Evolutionary conservation across 2,113 vertebrate genomes (phyloP), one percentile per base, ranked within the genome.

Genomic region (Neolamprologus modestus): DNA sequence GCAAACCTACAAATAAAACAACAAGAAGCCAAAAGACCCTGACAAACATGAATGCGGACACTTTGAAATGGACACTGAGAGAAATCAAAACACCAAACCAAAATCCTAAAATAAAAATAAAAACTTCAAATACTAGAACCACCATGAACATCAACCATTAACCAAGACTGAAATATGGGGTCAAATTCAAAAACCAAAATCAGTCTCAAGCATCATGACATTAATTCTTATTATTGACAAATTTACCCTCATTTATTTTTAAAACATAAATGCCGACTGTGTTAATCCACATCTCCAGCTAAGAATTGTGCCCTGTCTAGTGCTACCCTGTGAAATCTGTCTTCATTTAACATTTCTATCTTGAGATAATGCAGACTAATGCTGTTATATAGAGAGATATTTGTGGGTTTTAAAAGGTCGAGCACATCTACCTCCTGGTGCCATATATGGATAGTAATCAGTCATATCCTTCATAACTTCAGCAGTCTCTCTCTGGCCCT

Each of bases 341-440:
- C 73, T 92, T 91, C 82, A 88, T 90, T 94, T 85, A 54, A 78
- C 4, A 3, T 79, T 12, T n/a, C 80, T 17, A 59, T 88, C 71
- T 59, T 63, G 80, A 85, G 83, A 89, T 92, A 91, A 90, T 84
- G 50, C 85, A 83, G 82, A 61, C 85, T 92, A 88, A 90, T 87
- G 66, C 35, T 86, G 81, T 92, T 92, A 90, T 55, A 45, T 7
- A 45, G 26, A 91, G 87, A 79, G 50, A 91, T 87, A 68, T 45
- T 83, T 90, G 87, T 42, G 88, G 90, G 66, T 89, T 92, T 89
- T 90, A 89, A 94, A 93, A 92, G 91, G 88, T 81, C 61, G 73
- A 79, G 88, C 55, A 73, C 81, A 80, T 83, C 79, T 45, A 57
- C 14, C 81, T 83, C 73, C 63, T 26, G 71, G 24, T 87, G 81